These are phyloP conservation scores for Nasonia longicornis DNA, from an alignment of 1,140 invertebrate species.

Conservation along the genomic window DNA sequence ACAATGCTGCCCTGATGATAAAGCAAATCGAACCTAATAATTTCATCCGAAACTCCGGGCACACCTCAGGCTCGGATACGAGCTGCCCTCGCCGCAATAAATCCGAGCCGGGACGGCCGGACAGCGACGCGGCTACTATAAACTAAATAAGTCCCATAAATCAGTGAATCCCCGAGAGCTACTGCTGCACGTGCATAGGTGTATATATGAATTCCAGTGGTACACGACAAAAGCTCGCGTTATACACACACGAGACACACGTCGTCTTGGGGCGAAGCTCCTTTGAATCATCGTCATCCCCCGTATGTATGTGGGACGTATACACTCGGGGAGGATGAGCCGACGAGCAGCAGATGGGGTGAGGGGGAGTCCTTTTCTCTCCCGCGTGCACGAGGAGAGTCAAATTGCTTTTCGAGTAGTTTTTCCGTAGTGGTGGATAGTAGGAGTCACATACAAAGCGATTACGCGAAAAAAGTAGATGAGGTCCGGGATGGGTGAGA, in stretches of 20 bases:
- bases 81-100: neutral
- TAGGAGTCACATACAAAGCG: too few relatives aligned
- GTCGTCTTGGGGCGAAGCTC: neutral
- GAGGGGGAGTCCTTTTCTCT: neutral
- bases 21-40: too few relatives aligned
- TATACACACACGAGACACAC: neutral
- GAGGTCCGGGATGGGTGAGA: too few relatives aligned
- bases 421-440: neutral
- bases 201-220: neutral
- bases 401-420: neutral
- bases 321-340: neutral
- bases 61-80: too few relatives aligned
- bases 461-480: too few relatives aligned
- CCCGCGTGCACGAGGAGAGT: neutral
- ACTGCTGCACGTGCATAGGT: too few relatives aligned
- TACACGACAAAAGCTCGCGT: neutral
- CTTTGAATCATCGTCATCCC: neutral
- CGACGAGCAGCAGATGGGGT: too few relatives aligned
- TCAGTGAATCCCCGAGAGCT: neutral
- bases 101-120: neutral
- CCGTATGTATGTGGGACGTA: neutral
- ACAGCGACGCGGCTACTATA: neutral
- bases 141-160: conserved; percentile 23
- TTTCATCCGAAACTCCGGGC: too few relatives aligned
- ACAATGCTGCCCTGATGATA: too few relatives aligned